Evolutionary conservation across 37 sponge, comb jelly and placozoan genomes (phyloP), one percentile per base, ranked within the genome.

Genomic region (Bolinopsis microptera): DNA sequence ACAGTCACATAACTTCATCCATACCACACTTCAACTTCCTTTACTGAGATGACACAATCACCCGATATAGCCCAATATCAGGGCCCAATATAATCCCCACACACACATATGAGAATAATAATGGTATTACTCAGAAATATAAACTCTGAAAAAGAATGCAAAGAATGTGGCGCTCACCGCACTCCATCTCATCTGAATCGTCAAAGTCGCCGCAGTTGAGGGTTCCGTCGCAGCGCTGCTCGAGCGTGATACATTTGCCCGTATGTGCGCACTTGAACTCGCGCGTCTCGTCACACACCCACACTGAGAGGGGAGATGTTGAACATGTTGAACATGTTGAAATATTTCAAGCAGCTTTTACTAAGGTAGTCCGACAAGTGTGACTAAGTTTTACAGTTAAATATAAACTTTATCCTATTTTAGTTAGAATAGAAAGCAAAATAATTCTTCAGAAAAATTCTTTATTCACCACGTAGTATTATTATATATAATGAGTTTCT

Each of bases 121-220:
- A 48, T 13, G 61, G 61, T 18, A 48, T 48, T n/a, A n/a, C n/a
- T n/a, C n/a, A n/a, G n/a, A n/a, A n/a, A n/a, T 48, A 18, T 5
- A 48, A 48, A 48, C 61, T 48, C 61, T 48, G 61, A 48, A 48
- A 48, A 48, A 48, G 61, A 5, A 48, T 48, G 9, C 13, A 13
- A 48, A 13, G 61, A 48, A 48, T 48, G 61, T 48, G 5, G 61
- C 61, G 5, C 80, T 77, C 36, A 77, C 35, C 35, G 80, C 80
- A 77, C 3, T 77, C 80, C 36, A 77, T 32, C 33, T 77, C 80
- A 18, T 77, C 80, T 9, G 80, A 77, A 18, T 77, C 35, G 80
- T 77, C 80, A 36, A 77, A 77, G 36, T 36, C 80, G 1, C 80
- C 80, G 21, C 80, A 77, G 80, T 77, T 77, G 3, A 77, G 80